Evolutionary conservation across 2,113 vertebrate genomes (phyloP).

Genomic region (Oreochromis tanganicae): DNA sequence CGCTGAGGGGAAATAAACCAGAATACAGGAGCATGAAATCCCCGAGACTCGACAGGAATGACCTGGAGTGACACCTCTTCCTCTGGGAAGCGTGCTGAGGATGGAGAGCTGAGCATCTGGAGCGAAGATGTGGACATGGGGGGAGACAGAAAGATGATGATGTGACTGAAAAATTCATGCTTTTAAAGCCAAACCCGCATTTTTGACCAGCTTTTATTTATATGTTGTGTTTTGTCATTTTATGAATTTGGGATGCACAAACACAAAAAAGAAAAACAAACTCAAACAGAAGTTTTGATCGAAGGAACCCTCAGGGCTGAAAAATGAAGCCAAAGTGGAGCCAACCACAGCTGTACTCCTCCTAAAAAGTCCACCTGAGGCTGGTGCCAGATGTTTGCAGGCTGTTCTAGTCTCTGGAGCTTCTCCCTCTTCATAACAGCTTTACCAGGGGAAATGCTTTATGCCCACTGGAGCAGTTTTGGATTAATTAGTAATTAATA

Average conservation of each 20-base stretch:
- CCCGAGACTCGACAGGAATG: not conserved
- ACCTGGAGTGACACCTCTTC: not conserved
- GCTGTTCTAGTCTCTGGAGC: not conserved
- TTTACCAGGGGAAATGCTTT: not conserved
- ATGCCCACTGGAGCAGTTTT: not conserved
- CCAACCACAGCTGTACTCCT: not conserved
- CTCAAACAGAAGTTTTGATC: not conserved
- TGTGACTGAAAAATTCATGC: not conserved
- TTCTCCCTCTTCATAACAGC: not conserved
- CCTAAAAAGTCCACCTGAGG: not conserved
- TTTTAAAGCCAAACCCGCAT: not conserved
- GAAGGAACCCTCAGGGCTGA: not conserved
- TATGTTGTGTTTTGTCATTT: not conserved
- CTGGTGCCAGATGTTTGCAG: not conserved
- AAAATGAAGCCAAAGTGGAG: not conserved
- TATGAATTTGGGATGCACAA: not conserved
- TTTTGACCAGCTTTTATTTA: not conserved
- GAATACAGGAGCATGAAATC: not conserved
- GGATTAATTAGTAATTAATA: not conserved
- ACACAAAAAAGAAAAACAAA: not conserved
- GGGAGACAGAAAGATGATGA: not conserved
- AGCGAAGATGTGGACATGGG: not conserved
- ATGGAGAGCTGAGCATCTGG: not conserved
- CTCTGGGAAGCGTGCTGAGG: not conserved
- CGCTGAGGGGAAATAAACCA: not conserved